Evolutionary conservation across 2,888 invertebrate species (phyloP).

Genomic region (Biston stratarius): DNA sequence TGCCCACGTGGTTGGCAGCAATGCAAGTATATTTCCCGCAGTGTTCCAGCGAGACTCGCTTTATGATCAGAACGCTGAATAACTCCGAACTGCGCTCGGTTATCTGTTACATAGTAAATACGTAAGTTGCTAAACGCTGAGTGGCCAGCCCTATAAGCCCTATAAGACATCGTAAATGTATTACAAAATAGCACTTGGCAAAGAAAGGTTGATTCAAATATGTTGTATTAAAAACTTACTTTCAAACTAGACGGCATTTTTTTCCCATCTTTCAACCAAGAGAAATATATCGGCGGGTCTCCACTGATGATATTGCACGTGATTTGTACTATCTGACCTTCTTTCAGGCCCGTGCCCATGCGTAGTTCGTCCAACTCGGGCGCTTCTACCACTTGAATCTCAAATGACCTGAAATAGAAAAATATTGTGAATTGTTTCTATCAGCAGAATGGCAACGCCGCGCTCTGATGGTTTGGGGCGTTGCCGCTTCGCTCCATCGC

Average conservation of each 20-base stretch:
- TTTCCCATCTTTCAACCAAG: constrained; percentile 89
- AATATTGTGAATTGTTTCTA: too few species aligned
- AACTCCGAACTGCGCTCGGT: constrained; percentile 89
- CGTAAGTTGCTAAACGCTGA: too few species aligned
- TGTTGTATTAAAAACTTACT: constrained; percentile 67
- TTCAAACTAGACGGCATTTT: constrained; percentile 88
- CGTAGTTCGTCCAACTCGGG: constrained; percentile 94
- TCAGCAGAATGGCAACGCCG: too few species aligned
- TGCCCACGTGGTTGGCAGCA: constrained; percentile 90
- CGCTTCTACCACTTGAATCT: constrained; percentile 91
- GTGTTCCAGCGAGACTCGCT: constrained; percentile 89
- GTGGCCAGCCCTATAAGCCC: too few species aligned
- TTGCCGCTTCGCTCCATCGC: too few species aligned
- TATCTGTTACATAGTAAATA: constrained; percentile 72
- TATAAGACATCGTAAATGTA: too few species aligned
- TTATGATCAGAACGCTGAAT: constrained; percentile 90
- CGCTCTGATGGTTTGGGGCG: too few species aligned
- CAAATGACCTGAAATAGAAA: constrained; percentile 79
- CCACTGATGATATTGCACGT: constrained; percentile 92
- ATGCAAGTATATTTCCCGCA: constrained; percentile 91
- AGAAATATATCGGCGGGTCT: constrained; percentile 90
- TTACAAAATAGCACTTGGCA: too few species aligned
- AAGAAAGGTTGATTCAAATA: too few species aligned
- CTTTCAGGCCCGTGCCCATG: constrained; percentile 92
- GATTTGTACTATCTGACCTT: constrained; percentile 94